These are phyloP conservation scores for Mionectes olivaceus DNA, from an alignment of 2,797 vertebrate species.

Conservation along the genomic window DNA sequence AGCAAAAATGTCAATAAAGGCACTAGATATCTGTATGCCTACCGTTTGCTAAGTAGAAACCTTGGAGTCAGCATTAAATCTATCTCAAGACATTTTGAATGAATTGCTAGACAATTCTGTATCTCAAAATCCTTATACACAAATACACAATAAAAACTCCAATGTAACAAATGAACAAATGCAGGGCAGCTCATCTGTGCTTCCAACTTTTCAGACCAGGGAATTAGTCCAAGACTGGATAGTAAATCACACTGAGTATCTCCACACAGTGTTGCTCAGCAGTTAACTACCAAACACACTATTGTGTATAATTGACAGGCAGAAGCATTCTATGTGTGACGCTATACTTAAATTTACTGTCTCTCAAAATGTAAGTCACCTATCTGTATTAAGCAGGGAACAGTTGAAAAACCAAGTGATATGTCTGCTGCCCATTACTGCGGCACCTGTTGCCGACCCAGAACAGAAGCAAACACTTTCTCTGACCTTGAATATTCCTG, in stretches of 20 bases:
- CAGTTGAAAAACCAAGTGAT: neutral
- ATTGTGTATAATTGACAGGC: neutral
- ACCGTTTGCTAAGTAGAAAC: neutral
- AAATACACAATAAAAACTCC: slow-evolving; percentile 46
- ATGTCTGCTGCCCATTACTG: neutral
- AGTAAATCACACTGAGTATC: slow-evolving; percentile 42
- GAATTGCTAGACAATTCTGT: slow-evolving; percentile 30
- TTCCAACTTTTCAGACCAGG: slow-evolving; percentile 32
- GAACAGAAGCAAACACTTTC: neutral
- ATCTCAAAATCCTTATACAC: slow-evolving; percentile 1
- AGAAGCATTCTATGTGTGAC: slow-evolving; percentile 33
- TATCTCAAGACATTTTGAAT: slow-evolving; percentile 13
- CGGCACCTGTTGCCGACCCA: neutral
- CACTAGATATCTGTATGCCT: neutral
- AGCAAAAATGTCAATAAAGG: neutral
- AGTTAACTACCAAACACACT: slow-evolving; percentile 29
- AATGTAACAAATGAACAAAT: slow-evolving; percentile 44
- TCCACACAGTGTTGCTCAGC: slow-evolving; percentile 2
- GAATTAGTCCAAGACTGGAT: slow-evolving; percentile 5
- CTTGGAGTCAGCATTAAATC: neutral
- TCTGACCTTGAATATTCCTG: neutral
- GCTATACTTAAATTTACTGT: slow-evolving; percentile 9
- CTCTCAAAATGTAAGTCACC: neutral
- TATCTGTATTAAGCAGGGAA: neutral
- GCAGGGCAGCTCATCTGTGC: neutral